Evolutionary conservation across 2,797 vertebrate genomes (phyloP).

Genomic region (Podargus strigoides): DNA sequence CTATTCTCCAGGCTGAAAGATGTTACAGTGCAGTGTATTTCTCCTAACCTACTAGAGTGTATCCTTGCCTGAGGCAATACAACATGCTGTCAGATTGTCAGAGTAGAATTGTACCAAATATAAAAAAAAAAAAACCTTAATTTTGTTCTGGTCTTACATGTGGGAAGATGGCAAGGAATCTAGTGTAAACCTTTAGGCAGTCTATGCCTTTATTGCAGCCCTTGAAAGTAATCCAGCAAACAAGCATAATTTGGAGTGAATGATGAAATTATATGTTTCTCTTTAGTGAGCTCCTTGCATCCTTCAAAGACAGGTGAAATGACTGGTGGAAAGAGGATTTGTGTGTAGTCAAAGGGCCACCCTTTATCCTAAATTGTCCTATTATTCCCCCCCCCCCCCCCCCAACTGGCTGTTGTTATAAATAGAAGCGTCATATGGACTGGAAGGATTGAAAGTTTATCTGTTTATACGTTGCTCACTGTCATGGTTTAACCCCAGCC

Average conservation of each 20-base stretch:
- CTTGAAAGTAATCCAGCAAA: slow-evolving; percentile 6
- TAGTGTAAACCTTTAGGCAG: not conserved
- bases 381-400: not conserved
- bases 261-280: not conserved
- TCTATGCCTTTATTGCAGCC: not conserved
- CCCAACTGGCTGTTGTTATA: not conserved
- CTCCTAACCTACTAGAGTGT: not conserved
- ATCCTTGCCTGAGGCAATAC: slow-evolving; percentile 6
- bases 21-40: not conserved
- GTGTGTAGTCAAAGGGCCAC: not conserved
- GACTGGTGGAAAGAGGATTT: not conserved
- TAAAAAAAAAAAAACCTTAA: not conserved
- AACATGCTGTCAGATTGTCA: not conserved
- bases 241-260: not conserved
- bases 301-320: not conserved
- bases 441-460: not conserved
- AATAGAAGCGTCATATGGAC: not conserved
- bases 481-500: no score
- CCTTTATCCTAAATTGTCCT: not conserved
- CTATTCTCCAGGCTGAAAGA: no score
- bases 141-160: not conserved
- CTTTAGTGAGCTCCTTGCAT: not conserved
- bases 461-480: not conserved
- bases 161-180: not conserved
- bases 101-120: not conserved